Percentiles rank a stretch among this genome's conserved stretches.
phyloP scores from a whole-genome alignment of 2,888 invertebrate genomes.

The Amblyjoppa fuscipennis region DNA sequence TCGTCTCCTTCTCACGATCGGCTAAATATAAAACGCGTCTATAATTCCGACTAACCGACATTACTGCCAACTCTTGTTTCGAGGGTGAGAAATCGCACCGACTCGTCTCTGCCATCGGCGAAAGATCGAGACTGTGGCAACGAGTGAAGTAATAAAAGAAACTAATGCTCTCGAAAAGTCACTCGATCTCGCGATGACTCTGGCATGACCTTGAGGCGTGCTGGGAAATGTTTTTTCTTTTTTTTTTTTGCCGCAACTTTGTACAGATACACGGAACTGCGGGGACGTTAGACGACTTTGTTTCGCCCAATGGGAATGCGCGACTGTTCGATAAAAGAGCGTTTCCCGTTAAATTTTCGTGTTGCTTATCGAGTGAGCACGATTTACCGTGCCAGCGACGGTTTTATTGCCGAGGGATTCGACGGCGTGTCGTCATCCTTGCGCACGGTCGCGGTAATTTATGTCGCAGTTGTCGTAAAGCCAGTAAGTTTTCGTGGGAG shows the following conservation, averaged over 20 bases:
- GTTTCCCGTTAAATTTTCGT: conserved; percentile 14
- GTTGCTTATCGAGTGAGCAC: conserved; percentile 31
- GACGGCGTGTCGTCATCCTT: conserved; percentile 40
- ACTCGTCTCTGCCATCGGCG: conserved; percentile 8
- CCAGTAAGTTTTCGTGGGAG: conserved; percentile 56
- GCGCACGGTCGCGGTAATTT: neutral
- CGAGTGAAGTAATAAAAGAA: conserved; percentile 16
- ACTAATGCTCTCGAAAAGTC: neutral
- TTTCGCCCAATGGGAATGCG: conserved; percentile 3
- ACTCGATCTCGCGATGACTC: neutral
- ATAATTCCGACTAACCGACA: conserved; percentile 66
- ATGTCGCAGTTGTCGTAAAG: conserved; percentile 41
- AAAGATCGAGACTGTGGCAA: neutral
- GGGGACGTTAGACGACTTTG: conserved; percentile 7
- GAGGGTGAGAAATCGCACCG: conserved; percentile 57
- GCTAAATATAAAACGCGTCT: conserved; percentile 68
- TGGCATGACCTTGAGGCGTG: conserved; percentile 21
- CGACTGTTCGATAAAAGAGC: neutral
- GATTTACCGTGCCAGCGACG: conserved; percentile 14
- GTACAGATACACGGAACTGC: neutral
- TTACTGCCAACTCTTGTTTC: conserved; percentile 61
- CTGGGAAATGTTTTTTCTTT: neutral
- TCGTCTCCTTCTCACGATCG: conserved; percentile 47
- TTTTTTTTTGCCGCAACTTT: neutral
- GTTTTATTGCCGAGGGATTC: conserved; percentile 7